Evolutionary conservation across 2,797 vertebrate genomes (phyloP).

Genomic region (Dendrocincla tyrannina): DNA sequence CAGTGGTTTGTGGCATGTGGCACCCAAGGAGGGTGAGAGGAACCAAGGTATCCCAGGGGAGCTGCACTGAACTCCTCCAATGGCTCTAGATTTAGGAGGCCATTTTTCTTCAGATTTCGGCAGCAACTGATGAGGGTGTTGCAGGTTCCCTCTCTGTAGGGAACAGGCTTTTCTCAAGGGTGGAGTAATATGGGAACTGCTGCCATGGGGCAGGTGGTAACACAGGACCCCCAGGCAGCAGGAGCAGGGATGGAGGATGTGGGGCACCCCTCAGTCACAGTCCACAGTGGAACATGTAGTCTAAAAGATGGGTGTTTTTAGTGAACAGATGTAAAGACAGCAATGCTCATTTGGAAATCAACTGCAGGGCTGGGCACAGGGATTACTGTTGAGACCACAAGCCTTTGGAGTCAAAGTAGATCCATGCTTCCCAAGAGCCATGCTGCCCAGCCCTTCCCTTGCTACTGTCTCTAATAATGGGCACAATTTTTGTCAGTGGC

Average conservation of each 20-base stretch:
- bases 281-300: accelerated
- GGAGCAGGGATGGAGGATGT: neutral
- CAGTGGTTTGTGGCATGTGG: neutral
- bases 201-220: neutral
- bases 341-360: neutral
- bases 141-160: neutral
- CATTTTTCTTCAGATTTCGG: neutral
- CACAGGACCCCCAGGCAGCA: neutral
- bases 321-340: neutral
- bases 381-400: neutral
- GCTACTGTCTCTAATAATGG: neutral
- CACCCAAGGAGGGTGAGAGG: neutral
- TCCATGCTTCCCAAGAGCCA: neutral
- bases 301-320: neutral
- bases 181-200: neutral
- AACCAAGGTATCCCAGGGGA: accelerated
- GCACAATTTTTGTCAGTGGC: neutral
- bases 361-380: neutral
- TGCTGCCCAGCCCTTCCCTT: neutral
- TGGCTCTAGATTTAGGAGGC: neutral
- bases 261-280: neutral
- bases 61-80: neutral
- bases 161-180: neutral
- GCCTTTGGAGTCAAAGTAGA: neutral
- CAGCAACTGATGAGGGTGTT: neutral